These are phyloP conservation scores for Vidua macroura DNA, from an alignment of 2,113 vertebrate genomes.

Conservation along the genomic window DNA sequence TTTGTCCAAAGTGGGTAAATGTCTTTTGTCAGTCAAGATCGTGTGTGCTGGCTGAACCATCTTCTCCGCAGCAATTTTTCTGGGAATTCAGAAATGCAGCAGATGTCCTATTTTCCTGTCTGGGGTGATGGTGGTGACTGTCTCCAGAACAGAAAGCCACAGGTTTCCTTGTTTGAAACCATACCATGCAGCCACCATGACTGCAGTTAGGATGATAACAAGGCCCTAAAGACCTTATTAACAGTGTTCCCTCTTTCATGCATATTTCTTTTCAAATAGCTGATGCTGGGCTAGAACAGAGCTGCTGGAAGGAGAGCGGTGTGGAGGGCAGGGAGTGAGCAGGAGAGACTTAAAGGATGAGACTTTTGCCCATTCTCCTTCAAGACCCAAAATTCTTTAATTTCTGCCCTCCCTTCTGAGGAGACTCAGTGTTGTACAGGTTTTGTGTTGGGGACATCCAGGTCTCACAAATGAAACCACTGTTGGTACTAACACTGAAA, in stretches of 20 bases:
- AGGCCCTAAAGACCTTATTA: not conserved
- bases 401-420: not conserved
- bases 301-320: not conserved
- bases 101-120: not conserved
- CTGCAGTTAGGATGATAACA: not conserved
- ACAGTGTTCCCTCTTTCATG: not conserved
- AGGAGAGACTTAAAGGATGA: not conserved
- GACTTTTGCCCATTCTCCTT: not conserved
- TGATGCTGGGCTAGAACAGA: not conserved
- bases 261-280: not conserved
- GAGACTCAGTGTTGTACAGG: accelerated
- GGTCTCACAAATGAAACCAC: not conserved
- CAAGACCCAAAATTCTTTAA: not conserved
- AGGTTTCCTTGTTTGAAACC: not conserved
- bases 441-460: accelerated
- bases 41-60: not conserved
- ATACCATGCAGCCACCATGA: not conserved
- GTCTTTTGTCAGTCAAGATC: not conserved
- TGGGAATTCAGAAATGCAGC: not conserved
- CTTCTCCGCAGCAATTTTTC: not conserved
- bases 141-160: not conserved
- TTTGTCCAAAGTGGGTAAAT: not conserved
- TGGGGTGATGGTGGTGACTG: not conserved
- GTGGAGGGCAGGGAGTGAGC: not conserved
- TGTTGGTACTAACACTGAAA: not conserved